These are phyloP conservation scores for Calliphora vomitoria DNA, from an alignment of 2,888 invertebrate species.

Conservation along the genomic window DNA sequence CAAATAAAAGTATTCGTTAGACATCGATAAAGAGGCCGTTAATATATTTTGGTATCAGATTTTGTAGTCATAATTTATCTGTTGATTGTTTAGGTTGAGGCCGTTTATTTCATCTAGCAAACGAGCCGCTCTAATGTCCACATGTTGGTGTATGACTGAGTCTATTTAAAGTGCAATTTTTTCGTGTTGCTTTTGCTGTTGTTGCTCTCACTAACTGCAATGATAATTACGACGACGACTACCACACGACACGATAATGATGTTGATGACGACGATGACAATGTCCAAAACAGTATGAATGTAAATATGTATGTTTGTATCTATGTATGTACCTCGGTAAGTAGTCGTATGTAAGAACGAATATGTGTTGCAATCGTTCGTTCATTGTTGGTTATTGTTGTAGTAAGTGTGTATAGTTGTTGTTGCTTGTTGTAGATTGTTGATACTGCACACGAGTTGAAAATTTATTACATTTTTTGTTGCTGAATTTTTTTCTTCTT, in stretches of 20 bases:
- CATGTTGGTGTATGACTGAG: not conserved
- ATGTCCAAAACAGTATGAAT: not conserved
- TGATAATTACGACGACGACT: slow-evolving; percentile 6
- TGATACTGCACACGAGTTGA: slow-evolving; percentile 81
- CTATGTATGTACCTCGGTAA: not conserved
- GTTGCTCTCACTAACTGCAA: not conserved
- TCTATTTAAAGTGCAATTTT: not conserved
- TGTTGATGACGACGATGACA: slow-evolving; percentile 65
- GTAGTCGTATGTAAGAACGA: not conserved
- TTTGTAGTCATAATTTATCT: too few species aligned
- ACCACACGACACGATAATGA: slow-evolving; percentile 61
- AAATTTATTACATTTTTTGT: slow-evolving; percentile 66
- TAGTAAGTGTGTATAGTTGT: slow-evolving; percentile 7
- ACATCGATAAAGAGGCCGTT: too few species aligned
- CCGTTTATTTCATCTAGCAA: too few species aligned
- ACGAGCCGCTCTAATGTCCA: too few species aligned
- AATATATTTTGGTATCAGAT: too few species aligned
- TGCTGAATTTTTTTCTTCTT: slow-evolving; percentile 23
- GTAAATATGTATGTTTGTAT: slow-evolving; percentile 38
- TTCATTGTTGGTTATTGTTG: not conserved
- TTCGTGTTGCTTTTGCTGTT: not conserved
- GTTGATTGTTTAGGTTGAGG: too few species aligned
- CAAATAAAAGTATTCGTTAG: too few species aligned
- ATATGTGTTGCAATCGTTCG: not conserved
- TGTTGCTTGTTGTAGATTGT: slow-evolving; percentile 59